Base-by-base conservation (phyloP, 2,888 invertebrate species). In the Epinotia bilunana region DNA sequence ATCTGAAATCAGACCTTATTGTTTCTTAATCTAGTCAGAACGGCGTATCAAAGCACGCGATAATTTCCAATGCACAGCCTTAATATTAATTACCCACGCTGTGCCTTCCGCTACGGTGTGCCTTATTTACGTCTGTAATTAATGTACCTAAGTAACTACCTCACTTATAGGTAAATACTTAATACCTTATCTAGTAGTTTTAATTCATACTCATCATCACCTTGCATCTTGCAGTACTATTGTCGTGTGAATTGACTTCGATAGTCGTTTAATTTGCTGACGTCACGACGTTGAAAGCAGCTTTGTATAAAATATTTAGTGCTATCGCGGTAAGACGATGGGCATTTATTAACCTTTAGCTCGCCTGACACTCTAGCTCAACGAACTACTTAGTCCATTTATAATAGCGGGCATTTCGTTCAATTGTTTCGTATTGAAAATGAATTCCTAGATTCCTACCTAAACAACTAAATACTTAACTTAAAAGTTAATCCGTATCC, bases 261-360 rank as follows among this genome's bases (percentile, higher is more conserved):
- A 78, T 62, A 76, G 60, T 77, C 75, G 78, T 79, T 76, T 77
- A 79, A 80, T 77, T 80, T 79, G 82, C 78, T 87, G 85, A 88
- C 88, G 89, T 89, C 88, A 90, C 76, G 67, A 77, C 76, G 78
- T 78, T 80, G 83, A 80, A 81, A 80, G 81, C 78, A 84, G 84
- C 83, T 84, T 84, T 77, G 46, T 80, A 86, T 90, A 79, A 89
- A 89, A 85, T 86, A 90, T 91, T 91, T 87, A 88, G 80, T 83
- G 83, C 78, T 83, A 79, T 81, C 86, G 83, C 79, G 79, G 83
- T 81, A 70, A 77, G 71, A 71, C 71, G 76, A 70, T 61, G 65
- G 75, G 64, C 64, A 49, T 73, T 63, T 62, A 73, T 73, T 88
- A 87, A 86, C 86, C 86, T 85, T 86, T 60, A 69, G 23, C 69